Evolutionary conservation across 2,797 vertebrate species (phyloP).

Genomic region (Amblyopsis hoosieri): DNA sequence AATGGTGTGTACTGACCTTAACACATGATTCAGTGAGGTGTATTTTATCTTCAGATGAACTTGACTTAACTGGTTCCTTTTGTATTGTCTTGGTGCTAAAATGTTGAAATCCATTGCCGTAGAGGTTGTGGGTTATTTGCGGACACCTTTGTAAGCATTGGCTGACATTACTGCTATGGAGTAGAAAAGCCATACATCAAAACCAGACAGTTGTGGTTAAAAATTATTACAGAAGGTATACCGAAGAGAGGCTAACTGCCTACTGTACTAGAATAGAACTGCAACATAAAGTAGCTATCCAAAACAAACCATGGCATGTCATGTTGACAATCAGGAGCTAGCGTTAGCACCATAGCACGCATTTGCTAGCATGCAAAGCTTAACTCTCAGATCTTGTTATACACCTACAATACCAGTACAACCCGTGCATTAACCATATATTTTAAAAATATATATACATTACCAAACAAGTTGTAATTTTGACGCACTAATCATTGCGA

Average conservation of each 20-base stretch:
- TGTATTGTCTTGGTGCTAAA: constrained; percentile 57
- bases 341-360: constrained; percentile 15
- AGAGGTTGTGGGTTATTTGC: neutral
- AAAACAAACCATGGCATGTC: too few relatives aligned
- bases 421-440: neutral
- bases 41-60: constrained; percentile 53
- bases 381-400: accelerated
- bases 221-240: neutral
- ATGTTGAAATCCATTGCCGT: constrained; percentile 18
- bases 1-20: constrained; percentile 64
- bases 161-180: constrained; percentile 25
- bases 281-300: neutral
- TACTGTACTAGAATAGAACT: neutral
- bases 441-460: neutral
- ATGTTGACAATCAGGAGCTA: neutral
- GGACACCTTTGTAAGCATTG: constrained; percentile 24
- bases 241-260: neutral
- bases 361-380: neutral
- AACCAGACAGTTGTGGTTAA: neutral
- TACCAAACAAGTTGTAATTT: constrained; percentile 71
- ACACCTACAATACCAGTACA: neutral
- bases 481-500: constrained; percentile 56
- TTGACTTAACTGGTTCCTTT: constrained; percentile 34
- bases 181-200: constrained; percentile 50
- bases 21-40: constrained; percentile 77